A percentile compares a stretch with the other conserved stretches of the same genome.
Evolutionary conservation across 2,113 vertebrate genomes (phyloP).

Genomic region (Channa maculata): DNA sequence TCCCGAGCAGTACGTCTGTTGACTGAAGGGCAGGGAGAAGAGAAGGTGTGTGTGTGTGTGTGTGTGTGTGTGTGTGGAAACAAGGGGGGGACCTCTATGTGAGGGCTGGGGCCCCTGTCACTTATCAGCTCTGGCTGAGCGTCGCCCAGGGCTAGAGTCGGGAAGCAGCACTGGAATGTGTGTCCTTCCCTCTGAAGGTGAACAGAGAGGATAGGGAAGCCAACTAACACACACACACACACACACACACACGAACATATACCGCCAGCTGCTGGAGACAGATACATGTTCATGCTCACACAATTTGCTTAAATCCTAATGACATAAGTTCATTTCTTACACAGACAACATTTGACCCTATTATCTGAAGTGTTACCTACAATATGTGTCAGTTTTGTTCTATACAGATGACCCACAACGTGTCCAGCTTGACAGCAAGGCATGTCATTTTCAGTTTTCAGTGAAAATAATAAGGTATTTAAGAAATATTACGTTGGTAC

Average conservation of each 20-base stretch:
- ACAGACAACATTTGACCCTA: too few species aligned
- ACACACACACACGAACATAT: slow-evolving; percentile 33
- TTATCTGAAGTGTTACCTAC: neutral
- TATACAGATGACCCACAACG: slow-evolving; percentile 5
- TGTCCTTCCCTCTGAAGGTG: slow-evolving; percentile 87
- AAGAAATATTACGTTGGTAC: too few species aligned
- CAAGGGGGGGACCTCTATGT: slow-evolving; percentile 37
- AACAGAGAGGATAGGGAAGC: slow-evolving; percentile 75
- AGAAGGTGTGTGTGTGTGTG: slow-evolving; percentile 46
- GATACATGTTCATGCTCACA: slow-evolving; percentile 48
- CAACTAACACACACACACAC: slow-evolving; percentile 44
- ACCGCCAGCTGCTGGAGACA: slow-evolving; percentile 47
- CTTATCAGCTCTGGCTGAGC: slow-evolving; percentile 87
- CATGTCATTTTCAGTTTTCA: neutral
- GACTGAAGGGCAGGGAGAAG: slow-evolving; percentile 75
- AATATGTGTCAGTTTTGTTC: neutral
- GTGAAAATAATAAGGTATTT: too few species aligned
- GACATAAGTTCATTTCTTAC: slow-evolving; percentile 6
- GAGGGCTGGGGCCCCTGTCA: slow-evolving; percentile 84
- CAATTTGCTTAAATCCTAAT: slow-evolving; percentile 37
- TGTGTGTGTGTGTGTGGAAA: slow-evolving; percentile 18
- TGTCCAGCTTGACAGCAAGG: too few species aligned
- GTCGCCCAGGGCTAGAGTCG: slow-evolving; percentile 85
- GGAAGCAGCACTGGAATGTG: slow-evolving; percentile 84
- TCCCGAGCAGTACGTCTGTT: slow-evolving; percentile 81